Base-by-base conservation (phyloP, 2,113 vertebrate genomes). In the Calyptomena viridis region DNA sequence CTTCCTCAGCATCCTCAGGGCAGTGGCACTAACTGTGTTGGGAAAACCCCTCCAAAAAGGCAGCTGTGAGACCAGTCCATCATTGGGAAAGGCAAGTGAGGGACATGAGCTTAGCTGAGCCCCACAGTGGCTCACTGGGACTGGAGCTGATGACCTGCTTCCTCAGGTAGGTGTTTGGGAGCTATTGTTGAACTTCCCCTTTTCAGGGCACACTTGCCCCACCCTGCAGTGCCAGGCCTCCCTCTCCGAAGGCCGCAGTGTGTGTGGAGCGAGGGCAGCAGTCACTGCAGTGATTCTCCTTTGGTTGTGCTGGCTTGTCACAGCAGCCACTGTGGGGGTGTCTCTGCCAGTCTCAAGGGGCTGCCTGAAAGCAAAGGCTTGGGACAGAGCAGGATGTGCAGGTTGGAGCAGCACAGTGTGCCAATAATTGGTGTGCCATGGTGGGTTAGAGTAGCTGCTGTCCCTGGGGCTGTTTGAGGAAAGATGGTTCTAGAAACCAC, bases 71-170 rank as follows among this genome's bases (percentile, higher is more conserved):
- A 21, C 33, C 71, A 19, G 25, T 16, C 42, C 16, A 0, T 19
- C 37, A n/a, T 27, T 17, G 47, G 58, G 14, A 21, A n/a, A 2
- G 47, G 6, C 4, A 6, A 7, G 28, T 5, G 79, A 39, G 60
- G 37, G 33, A n/a, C 40, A 37, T 5, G 1, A 6, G 46, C 69
- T 40, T 6, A 30, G 74, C 40, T 23, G 47, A 66, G 46, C 68
- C 39, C 49, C 40, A 1, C 0, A 0, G 49, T 17, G 40, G 14
- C 3, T 55, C 11, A 1, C 1, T 0, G 1, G 17, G 23, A 14
- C 28, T 31, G 74, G 28, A 52, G 71, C 35, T 28, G 47, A 8
- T 55, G 59, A 33, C 3, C 21, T 74, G 20, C 47, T 35, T 23
- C 64, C 66, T 53, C 78, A 33, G 47, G 33, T 3, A 7, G 62